phyloP scores from a whole-genome alignment of 2,797 vertebrate genomes.

The Phyllotis vaccarum region DNA sequence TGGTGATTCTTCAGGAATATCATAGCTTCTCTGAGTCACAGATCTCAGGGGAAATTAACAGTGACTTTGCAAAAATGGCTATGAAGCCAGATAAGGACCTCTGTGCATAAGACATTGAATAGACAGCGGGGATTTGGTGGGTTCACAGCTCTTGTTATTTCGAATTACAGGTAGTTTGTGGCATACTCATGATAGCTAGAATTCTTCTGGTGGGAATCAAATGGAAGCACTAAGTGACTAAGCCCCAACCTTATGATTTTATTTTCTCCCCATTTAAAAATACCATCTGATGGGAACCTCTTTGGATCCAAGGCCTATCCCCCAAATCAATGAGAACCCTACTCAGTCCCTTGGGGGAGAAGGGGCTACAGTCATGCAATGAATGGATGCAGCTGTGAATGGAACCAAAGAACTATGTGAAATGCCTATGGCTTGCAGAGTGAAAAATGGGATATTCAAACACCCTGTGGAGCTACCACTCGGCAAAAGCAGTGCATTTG shows the following conservation, averaged over 20 bases:
- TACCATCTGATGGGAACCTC: no score
- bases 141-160: not conserved
- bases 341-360: not conserved
- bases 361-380: not conserved
- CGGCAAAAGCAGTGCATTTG: rapidly evolving
- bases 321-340: not conserved
- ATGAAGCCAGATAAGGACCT: not conserved
- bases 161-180: not conserved
- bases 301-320: not conserved
- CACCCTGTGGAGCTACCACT: not conserved
- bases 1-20: not conserved
- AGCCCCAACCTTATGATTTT: not conserved
- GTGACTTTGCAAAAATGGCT: not conserved
- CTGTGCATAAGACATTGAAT: not conserved
- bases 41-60: no score
- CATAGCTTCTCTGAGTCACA: not conserved
- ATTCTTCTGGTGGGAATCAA: not conserved
- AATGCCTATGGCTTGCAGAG: not conserved
- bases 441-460: not conserved
- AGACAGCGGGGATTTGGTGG: not conserved
- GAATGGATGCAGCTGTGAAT: not conserved
- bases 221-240: not conserved
- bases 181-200: not conserved
- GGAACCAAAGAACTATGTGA: not conserved
- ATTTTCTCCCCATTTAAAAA: not conserved